Percentiles rank a stretch among this genome's conserved stretches.
phyloP scores from a whole-genome alignment of 2,113 vertebrate genomes.

The Motacilla alba region DNA sequence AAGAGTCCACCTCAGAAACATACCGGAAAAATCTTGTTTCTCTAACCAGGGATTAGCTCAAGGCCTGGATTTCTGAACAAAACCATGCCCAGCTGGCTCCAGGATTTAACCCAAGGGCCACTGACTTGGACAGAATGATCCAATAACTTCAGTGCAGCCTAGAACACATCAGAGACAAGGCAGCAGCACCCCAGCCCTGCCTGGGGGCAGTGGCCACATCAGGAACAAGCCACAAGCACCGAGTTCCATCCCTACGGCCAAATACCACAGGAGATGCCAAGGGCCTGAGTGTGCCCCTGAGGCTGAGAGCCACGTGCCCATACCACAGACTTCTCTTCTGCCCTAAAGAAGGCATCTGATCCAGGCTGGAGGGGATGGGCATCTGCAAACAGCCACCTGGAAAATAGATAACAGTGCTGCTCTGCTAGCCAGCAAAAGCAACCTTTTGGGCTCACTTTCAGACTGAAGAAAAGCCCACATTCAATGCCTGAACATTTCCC shows the following conservation, averaged over 20 bases:
- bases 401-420: neutral
- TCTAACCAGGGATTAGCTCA: neutral
- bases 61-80: neutral
- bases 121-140: neutral
- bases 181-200: neutral
- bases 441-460: neutral
- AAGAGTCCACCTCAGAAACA: neutral
- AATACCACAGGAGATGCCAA: neutral
- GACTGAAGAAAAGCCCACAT: neutral
- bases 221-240: accelerated
- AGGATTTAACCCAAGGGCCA: neutral
- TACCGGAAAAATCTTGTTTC: neutral
- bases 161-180: neutral
- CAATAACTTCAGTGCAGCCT: neutral
- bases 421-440: neutral
- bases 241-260: neutral
- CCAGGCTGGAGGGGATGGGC: neutral
- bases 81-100: neutral
- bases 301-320: neutral
- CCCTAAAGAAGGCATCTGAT: neutral
- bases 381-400: neutral
- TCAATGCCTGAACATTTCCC: accelerated
- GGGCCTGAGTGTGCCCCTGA: neutral
- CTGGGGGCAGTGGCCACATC: neutral
- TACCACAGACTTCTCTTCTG: neutral